Evolutionary conservation across 2,888 invertebrate genomes (phyloP).

Genomic region (Thecophora atra): DNA sequence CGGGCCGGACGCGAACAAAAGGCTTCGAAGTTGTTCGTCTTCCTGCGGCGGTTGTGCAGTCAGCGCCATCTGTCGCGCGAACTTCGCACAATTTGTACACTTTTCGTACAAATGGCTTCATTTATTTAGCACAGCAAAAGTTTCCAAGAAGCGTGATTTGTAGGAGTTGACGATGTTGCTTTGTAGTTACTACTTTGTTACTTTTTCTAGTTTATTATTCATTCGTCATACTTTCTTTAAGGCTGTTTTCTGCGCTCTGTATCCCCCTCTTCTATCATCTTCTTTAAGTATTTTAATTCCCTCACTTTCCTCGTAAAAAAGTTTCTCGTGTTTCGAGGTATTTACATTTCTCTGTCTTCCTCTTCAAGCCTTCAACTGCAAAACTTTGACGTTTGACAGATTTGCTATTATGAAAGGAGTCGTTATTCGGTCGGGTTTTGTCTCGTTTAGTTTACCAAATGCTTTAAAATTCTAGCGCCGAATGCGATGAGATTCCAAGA

Average conservation of each 20-base stretch:
- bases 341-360: too few relatives aligned
- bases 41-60: neutral
- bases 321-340: too few relatives aligned
- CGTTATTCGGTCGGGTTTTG: too few relatives aligned
- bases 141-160: conserved; percentile 30
- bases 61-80: neutral
- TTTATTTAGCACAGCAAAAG: conserved; percentile 22
- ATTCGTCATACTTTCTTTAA: neutral
- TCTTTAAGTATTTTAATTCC: too few relatives aligned
- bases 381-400: neutral
- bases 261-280: neutral
- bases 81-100: neutral
- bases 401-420: neutral
- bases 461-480: too few relatives aligned
- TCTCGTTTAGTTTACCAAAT: too few relatives aligned
- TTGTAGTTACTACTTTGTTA: conserved; percentile 7
- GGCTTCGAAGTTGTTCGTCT: neutral
- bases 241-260: neutral
- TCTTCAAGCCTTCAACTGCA: too few relatives aligned
- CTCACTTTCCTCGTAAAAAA: too few relatives aligned
- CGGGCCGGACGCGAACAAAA: neutral
- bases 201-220: neutral
- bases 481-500: too few relatives aligned
- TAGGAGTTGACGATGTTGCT: conserved; percentile 3
- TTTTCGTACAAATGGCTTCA: conserved; percentile 21